Evolutionary conservation across 2,113 vertebrate species (phyloP).

Genomic region (Melanostigma gelatinosum): DNA sequence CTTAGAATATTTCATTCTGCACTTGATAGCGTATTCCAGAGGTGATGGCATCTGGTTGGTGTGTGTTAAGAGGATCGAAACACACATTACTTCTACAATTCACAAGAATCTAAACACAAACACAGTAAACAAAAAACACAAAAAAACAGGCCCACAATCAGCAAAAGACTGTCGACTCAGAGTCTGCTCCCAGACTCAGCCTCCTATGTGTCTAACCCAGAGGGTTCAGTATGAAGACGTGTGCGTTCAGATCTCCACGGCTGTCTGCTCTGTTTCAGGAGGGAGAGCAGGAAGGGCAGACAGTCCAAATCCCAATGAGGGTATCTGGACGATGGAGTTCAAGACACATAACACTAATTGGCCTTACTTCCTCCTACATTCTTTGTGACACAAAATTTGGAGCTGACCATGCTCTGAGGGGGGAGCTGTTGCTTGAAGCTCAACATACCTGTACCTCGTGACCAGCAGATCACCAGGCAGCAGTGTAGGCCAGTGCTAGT

Average conservation of each 20-base stretch:
- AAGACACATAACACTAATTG: slow-evolving; percentile 45
- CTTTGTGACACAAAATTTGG: slow-evolving; percentile 8
- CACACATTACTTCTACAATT: background rate
- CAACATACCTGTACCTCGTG: slow-evolving; percentile 20
- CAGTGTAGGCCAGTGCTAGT: background rate
- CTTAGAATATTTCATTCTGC: background rate
- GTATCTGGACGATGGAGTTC: slow-evolving; percentile 45
- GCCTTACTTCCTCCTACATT: slow-evolving; percentile 35
- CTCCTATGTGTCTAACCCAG: slow-evolving; percentile 3
- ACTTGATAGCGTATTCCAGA: background rate
- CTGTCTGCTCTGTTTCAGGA: slow-evolving; percentile 45
- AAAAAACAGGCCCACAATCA: background rate
- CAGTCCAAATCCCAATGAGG: slow-evolving; percentile 31
- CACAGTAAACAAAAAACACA: too few relatives aligned
- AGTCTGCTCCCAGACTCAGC: slow-evolving; percentile 7
- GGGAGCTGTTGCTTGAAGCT: slow-evolving; percentile 68
- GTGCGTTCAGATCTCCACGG: slow-evolving; percentile 20
- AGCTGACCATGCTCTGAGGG: slow-evolving; percentile 31
- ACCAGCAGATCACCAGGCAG: slow-evolving; percentile 34
- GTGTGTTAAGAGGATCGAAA: background rate
- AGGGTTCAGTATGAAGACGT: slow-evolving; percentile 25
- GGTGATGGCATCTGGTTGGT: background rate
- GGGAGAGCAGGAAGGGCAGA: slow-evolving; percentile 28
- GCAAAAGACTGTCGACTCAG: slow-evolving; percentile 14
- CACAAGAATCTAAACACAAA: background rate